Percentiles rank a stretch among this genome's conserved stretches.
Conservation (phyloP, 2,113 vertebrate species). For the Oenanthe oenanthe region DNA sequence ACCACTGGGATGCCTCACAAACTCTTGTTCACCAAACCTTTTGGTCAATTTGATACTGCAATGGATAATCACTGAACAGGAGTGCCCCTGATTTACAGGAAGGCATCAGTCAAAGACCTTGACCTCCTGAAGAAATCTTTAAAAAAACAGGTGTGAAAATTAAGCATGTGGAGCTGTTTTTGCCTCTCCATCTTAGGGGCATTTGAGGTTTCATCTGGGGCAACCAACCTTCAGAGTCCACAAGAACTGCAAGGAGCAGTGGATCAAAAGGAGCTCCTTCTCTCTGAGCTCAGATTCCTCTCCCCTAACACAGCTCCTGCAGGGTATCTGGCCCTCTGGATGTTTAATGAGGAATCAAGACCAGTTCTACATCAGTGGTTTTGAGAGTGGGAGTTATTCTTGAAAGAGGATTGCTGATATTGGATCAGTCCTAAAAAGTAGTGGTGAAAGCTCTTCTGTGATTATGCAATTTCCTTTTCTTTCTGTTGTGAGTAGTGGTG, state of each 20-base stretch:
- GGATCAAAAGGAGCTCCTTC: not conserved
- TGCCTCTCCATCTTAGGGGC: not conserved
- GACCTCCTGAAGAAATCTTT: not conserved
- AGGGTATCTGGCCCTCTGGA: not conserved
- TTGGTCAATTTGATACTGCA: not conserved
- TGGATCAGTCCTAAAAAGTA: constrained; percentile 13
- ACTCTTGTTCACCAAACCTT: not conserved
- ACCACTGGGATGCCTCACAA: not conserved
- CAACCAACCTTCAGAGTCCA: not conserved
- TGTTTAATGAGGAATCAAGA: constrained; percentile 10
- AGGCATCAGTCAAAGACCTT: not conserved
- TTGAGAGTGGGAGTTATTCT: constrained; percentile 43
- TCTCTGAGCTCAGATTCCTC: not conserved
- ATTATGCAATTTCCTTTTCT: constrained; percentile 17
- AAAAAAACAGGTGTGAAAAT: not conserved
- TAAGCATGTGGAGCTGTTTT: not conserved
- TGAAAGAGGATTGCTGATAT: constrained; percentile 52
- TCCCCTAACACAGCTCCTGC: not conserved
- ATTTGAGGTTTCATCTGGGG: not conserved
- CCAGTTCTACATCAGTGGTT: not conserved
- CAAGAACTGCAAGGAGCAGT: not conserved
- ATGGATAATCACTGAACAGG: not conserved
- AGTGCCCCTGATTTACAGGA: not conserved
- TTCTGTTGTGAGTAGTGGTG: constrained; percentile 10
- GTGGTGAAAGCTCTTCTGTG: constrained; percentile 15